Percentiles rank a stretch among this genome's conserved stretches.
These are phyloP conservation scores for Gadus macrocephalus DNA, from an alignment of 2,113 vertebrate species.

Conservation along the genomic window DNA sequence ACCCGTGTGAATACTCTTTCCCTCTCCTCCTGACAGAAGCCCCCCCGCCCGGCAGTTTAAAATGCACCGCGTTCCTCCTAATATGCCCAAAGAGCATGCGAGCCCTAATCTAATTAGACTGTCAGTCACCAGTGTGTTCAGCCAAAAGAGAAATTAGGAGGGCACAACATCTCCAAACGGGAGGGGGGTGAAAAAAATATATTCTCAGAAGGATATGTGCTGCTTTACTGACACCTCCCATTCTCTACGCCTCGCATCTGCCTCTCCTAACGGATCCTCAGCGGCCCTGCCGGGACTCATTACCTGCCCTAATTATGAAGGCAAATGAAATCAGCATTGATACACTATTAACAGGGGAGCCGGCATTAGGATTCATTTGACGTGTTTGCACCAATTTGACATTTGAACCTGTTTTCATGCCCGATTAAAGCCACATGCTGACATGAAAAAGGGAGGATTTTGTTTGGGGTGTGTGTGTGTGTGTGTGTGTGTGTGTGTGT, in stretches of 20 bases:
- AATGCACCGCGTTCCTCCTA: constrained; percentile 62
- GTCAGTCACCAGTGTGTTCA: constrained; percentile 72
- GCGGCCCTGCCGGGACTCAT: constrained; percentile 72
- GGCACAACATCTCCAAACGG: constrained; percentile 61
- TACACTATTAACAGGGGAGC: constrained; percentile 74
- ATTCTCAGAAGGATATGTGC: constrained; percentile 45
- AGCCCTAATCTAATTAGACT: constrained; percentile 77
- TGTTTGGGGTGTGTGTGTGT: background rate
- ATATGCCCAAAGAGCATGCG: constrained; percentile 72
- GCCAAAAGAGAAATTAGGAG: constrained; percentile 66
- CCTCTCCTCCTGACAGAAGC: constrained; percentile 52
- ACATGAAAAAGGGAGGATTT: constrained; percentile 41
- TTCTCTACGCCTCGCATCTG: constrained; percentile 8
- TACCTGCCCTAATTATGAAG: constrained; percentile 79
- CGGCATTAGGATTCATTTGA: constrained; percentile 71
- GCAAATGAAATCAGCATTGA: constrained; percentile 79
- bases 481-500: constrained; percentile 6
- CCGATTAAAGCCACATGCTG: constrained; percentile 66
- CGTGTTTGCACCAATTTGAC: constrained; percentile 71
- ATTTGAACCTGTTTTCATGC: constrained; percentile 70
- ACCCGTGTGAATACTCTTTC: constrained; percentile 53
- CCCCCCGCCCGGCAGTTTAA: constrained; percentile 63
- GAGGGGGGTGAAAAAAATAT: constrained; percentile 38
- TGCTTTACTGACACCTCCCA: constrained; percentile 3
- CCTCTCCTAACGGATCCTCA: constrained; percentile 55